Conservation (phyloP, 2,797 vertebrate genomes). For the Scomberomorus guttatus region DNA sequence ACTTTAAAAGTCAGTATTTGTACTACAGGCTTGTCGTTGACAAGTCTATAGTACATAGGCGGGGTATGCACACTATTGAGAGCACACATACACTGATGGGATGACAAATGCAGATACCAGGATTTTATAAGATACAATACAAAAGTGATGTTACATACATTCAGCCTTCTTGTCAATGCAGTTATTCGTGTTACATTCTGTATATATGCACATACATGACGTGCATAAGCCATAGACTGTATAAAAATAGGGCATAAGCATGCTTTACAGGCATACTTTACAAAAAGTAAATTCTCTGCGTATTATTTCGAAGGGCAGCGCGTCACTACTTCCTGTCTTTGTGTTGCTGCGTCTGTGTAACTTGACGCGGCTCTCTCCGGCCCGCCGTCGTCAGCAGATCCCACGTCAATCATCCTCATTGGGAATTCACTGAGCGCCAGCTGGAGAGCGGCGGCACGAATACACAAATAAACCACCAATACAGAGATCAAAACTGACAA, state of each 20-base stretch:
- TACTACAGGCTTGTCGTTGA: too few relatives aligned
- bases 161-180: background rate
- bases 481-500: background rate
- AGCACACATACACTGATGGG: too few relatives aligned
- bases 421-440: constrained; percentile 63
- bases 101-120: background rate
- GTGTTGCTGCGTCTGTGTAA: background rate
- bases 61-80: background rate
- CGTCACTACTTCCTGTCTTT: background rate
- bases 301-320: constrained; percentile 36
- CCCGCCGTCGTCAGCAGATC: constrained; percentile 72
- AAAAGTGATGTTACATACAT: background rate
- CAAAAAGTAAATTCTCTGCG: too few relatives aligned
- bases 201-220: too few relatives aligned
- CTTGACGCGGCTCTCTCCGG: constrained; percentile 16
- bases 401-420: constrained; percentile 72
- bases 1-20: too few relatives aligned
- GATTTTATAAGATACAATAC: background rate
- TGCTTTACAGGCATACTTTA: too few relatives aligned
- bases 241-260: too few relatives aligned
- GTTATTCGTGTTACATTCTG: too few relatives aligned
- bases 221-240: background rate
- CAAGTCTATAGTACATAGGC: background rate
- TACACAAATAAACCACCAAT: background rate
- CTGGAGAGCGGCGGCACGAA: constrained; percentile 31